Evolutionary conservation across 2,888 invertebrate genomes (phyloP), one percentile per base, ranked within the genome.

Genomic region (Ditylenchus weischeri): DNA sequence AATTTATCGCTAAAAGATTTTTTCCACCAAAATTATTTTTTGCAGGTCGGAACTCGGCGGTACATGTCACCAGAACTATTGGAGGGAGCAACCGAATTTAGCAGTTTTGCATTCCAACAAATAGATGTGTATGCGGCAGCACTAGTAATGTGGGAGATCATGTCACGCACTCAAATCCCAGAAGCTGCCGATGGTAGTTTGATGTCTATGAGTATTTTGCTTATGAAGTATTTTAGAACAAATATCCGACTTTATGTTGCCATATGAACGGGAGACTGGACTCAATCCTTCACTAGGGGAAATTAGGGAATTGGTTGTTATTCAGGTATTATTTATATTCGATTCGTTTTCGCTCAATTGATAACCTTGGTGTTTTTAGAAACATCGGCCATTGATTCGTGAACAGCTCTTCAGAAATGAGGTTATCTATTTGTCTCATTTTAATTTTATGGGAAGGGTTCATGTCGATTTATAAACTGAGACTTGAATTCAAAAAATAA

Each of bases 21-120:
- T 2, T 29, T 5, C 2, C 29, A 29, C 2, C 29, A 29, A 48
- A 38, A 23, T 23, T 11, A 48, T 43, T 29, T 18, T 50, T 13
- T 36, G 35, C 68, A 80, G 72, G 91, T 91, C 54, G 92, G 92
- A 71, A 93, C 93, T 1, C 87, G 89, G 58, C 88, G 92, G 36
- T 92, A 91, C 86, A 93, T 93, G 93, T 89, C 93, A 21, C 93
- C 93, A 0, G 93, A 94, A 85, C 89, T 92, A 49, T 86, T 93
- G 38, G 89, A 89, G 83, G 90, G 90, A 81, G 87, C 88, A 7
- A 76, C 79, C 10, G 80, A 82, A 58, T 87, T 78, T 71, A 74
- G 70, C 18, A 65, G 90, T 88, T 84, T 86, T 78, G 86, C 86
- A 15, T 87, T 84, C 80, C 84, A 84, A 69, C 84, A 84, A 77